Conservation (phyloP, 53 echinoderm and acorn worm genomes). For the Antedon mediterranea region DNA sequence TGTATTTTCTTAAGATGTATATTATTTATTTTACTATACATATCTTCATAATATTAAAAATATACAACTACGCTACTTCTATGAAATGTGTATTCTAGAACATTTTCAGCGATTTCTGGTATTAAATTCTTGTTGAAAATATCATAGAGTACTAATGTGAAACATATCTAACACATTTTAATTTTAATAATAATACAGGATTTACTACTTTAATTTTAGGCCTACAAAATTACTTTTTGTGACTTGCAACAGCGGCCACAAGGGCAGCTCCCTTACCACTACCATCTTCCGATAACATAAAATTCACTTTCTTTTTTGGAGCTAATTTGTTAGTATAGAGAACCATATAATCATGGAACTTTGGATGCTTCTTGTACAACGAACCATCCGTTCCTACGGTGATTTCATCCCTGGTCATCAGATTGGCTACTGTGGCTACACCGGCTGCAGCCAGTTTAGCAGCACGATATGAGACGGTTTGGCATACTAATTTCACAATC, state of each 20-base stretch:
- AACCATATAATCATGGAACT: constrained; percentile 53
- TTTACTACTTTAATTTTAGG: too few relatives aligned
- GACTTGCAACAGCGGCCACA: constrained; percentile 75
- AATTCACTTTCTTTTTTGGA: constrained; percentile 48
- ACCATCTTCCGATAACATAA: constrained; percentile 89
- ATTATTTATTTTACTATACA: too few relatives aligned
- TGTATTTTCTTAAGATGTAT: too few relatives aligned
- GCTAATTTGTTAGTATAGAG: constrained; percentile 39
- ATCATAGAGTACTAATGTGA: too few relatives aligned
- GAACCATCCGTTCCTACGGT: constrained; percentile 85
- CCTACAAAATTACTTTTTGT: background rate
- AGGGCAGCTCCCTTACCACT: constrained; percentile 94
- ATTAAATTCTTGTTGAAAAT: too few relatives aligned
- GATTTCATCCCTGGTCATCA: constrained; percentile 39
- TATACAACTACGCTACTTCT: too few relatives aligned
- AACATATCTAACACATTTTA: too few relatives aligned
- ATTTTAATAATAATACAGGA: too few relatives aligned
- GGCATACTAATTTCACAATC: constrained; percentile 30
- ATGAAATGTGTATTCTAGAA: too few relatives aligned
- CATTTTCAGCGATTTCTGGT: too few relatives aligned
- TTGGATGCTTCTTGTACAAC: constrained; percentile 82
- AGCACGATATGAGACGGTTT: constrained; percentile 66
- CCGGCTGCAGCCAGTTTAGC: constrained; percentile 80
- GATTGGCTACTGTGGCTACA: constrained; percentile 56
- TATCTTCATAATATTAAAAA: too few relatives aligned